Evolutionary conservation across 2,797 vertebrate genomes (phyloP).

Genomic region (Lophura swinhoii): DNA sequence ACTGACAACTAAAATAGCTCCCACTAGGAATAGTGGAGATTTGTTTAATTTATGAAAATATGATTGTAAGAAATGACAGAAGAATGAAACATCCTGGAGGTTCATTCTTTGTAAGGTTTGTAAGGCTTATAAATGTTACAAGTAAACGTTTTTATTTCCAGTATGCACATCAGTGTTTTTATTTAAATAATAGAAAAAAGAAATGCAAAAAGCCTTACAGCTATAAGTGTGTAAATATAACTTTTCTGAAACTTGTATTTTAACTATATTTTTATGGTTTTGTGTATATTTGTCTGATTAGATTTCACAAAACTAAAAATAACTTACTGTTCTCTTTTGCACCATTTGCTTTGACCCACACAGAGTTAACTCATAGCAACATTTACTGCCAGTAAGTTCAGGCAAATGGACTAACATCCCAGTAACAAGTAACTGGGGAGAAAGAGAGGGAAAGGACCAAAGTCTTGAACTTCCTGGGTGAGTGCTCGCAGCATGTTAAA

Average conservation of each 20-base stretch:
- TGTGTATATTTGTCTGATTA: neutral
- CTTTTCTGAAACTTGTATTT: neutral
- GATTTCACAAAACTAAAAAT: neutral
- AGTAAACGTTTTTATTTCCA: neutral
- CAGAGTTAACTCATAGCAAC: neutral
- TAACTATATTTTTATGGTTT: neutral
- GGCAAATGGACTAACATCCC: neutral
- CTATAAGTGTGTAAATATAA: neutral
- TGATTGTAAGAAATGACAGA: neutral
- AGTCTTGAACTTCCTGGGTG: neutral
- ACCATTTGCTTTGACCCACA: neutral
- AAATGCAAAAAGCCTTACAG: neutral
- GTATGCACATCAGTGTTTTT: neutral
- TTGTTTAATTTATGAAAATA: neutral
- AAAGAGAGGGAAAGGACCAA: neutral
- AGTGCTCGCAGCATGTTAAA: neutral
- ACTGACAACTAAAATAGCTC: neutral
- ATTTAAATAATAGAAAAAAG: neutral
- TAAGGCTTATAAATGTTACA: neutral
- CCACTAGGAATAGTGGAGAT: neutral
- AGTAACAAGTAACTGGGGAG: slow-evolving; percentile 13
- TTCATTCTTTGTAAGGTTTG: neutral
- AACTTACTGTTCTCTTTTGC: neutral
- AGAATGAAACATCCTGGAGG: neutral
- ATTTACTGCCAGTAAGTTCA: neutral